Base-by-base conservation (phyloP, 2,888 invertebrate genomes). In the Pyrocoelia pectoralis region DNA sequence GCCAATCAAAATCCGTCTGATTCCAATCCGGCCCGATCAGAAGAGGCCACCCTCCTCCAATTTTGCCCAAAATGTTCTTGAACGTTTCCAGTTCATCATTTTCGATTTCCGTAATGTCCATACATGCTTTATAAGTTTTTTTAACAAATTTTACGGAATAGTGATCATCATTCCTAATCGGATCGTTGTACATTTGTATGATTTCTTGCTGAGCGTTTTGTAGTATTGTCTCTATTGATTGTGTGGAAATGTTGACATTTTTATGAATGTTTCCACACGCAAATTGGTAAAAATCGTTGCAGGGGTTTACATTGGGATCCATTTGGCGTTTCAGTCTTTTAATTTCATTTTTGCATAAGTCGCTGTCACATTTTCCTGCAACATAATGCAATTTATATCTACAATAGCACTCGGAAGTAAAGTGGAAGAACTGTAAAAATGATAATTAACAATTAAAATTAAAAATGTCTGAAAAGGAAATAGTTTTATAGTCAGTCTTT, bases 31-130 rank as follows among this genome's bases (percentile, higher is more conserved):
- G 4, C 8, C 43, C 54, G 8, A n/a, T 3, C n/a, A 43, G 10
- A 17, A 54, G 13, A 2, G 54, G 54, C 54, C 54, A 54, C 5
- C 43, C 54, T 6, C 54, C 54, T 14, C 41, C 43, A n/a, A 52
- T 9, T 15, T 8, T 17, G 5, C 14, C 14, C n/a, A 52, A n/a
- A 17, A 15, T 15, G 13, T 52, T 5, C 13, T 52, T 52, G 3
- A 52, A 13, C 12, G 38, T 52, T 17, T 52, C 52, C 38, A 52
- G 13, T 15, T 52, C 29, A 33, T 52, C 52, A 17, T 15, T 38
- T 33, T 79, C 76, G 52, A 76, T 72, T 41, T 74, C 74, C 41
- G 69, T 71, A 48, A 75, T 75, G 68, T 79, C 76, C 74, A 76
- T 76, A 72, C 80, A 80, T 56, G 77, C 74, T 58, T 74, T 73